phyloP scores from a whole-genome alignment of 2,113 vertebrate species.

The Cathartes aura region DNA sequence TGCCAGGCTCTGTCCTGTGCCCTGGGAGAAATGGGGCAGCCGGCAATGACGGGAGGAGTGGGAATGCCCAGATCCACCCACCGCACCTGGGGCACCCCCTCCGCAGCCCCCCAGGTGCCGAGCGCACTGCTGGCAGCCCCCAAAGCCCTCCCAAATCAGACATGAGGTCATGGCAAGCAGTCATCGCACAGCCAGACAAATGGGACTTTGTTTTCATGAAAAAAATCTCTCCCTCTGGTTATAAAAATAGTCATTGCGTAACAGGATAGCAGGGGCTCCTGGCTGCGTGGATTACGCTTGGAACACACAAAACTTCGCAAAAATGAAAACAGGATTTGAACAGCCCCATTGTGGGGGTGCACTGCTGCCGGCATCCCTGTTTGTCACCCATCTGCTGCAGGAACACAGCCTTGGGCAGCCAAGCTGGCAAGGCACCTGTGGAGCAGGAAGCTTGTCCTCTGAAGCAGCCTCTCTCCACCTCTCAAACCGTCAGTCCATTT shows the following conservation, averaged over 20 bases:
- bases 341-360: neutral
- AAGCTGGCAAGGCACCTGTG: neutral
- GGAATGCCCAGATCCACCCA: neutral
- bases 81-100: accelerated
- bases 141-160: neutral
- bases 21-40: neutral
- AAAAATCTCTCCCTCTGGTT: conserved; percentile 17
- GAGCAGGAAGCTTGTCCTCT: neutral
- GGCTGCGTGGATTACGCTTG: neutral
- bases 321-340: neutral
- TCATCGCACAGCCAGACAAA: neutral
- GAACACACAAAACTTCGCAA: neutral
- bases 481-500: neutral
- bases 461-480: neutral
- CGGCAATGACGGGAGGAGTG: accelerated
- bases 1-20: neutral
- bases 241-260: conserved; percentile 37
- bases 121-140: neutral
- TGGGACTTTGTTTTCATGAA: neutral
- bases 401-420: neutral
- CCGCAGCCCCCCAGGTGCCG: neutral
- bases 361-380: accelerated
- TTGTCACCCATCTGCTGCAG: conserved; percentile 8
- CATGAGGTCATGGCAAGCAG: neutral
- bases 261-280: neutral